Conservation (phyloP, 1,140 invertebrate species). For the Condylostylus longicornis region DNA sequence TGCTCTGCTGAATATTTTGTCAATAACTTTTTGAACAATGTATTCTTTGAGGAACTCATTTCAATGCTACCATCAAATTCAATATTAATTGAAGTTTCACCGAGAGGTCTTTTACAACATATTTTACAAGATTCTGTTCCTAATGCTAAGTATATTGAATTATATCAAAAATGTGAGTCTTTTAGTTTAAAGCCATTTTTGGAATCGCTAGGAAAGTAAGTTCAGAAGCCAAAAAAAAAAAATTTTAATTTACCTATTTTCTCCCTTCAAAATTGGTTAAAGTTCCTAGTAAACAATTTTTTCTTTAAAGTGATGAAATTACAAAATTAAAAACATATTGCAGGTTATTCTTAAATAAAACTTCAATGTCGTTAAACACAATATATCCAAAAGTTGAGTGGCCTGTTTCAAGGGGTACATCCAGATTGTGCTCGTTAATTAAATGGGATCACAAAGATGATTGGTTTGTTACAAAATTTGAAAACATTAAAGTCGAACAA, state of each 20-base stretch:
- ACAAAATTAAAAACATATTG: conserved; percentile 1
- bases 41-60: conserved; percentile 73
- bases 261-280: too few relatives aligned
- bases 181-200: conserved; percentile 58
- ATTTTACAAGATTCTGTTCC: conserved; percentile 48
- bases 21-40: conserved; percentile 73
- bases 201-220: conserved; percentile 54
- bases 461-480: conserved; percentile 39
- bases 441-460: conserved; percentile 83
- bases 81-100: conserved; percentile 65
- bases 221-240: conserved; percentile 8
- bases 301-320: too few relatives aligned
- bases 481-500: conserved; percentile 27
- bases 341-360: conserved; percentile 34
- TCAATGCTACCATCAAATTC: conserved; percentile 62
- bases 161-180: conserved; percentile 59
- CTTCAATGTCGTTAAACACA: conserved; percentile 34
- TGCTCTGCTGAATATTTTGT: conserved; percentile 87
- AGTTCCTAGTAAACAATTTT: neutral
- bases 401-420: conserved; percentile 64
- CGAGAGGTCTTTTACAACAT: conserved; percentile 62
- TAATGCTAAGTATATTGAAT: conserved; percentile 48
- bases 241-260: neutral
- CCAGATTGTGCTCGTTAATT: conserved; percentile 58
- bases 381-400: conserved; percentile 51